Evolutionary conservation across 2,888 invertebrate species (phyloP).

Genomic region (Anaspis maculata): DNA sequence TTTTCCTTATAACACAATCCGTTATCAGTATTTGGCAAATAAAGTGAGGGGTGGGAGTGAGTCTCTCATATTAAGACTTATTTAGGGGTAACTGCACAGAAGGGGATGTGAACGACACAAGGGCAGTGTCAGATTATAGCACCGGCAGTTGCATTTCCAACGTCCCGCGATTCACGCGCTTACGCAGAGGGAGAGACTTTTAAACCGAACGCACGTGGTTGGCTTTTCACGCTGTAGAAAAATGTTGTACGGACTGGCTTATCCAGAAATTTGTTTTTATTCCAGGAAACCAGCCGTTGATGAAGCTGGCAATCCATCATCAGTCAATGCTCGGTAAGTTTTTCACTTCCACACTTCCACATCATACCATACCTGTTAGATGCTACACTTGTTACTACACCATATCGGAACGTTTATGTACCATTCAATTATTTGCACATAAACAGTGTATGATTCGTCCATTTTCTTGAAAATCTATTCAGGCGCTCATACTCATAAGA

Average conservation of each 20-base stretch:
- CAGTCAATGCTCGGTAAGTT: constrained; percentile 84
- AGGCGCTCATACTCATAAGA: no score
- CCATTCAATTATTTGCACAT: constrained; percentile 20
- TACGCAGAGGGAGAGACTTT: no score
- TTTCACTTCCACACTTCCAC: no score
- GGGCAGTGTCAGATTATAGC: constrained; percentile 25
- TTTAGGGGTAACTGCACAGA: constrained; percentile 36
- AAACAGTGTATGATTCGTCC: constrained; percentile 13
- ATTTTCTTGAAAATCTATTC: no score
- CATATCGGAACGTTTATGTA: no score
- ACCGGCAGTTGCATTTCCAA: constrained; percentile 27
- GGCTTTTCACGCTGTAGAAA: background rate
- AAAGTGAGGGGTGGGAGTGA: constrained; percentile 26
- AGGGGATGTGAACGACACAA: constrained; percentile 29
- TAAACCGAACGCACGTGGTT: no score
- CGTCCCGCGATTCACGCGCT: no score
- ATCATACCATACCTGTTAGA: constrained; percentile 17
- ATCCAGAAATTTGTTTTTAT: constrained; percentile 46
- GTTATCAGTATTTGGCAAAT: constrained; percentile 26
- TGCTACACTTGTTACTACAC: constrained; percentile 12
- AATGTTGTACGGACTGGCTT: constrained; percentile 35
- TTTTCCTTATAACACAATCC: constrained; percentile 14
- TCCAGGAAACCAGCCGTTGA: constrained; percentile 81
- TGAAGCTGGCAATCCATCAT: constrained; percentile 75
- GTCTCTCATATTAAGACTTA: constrained; percentile 35